These are phyloP conservation scores for Pteronura brasiliensis DNA, from an alignment of 2,113 vertebrate species.

Conservation along the genomic window DNA sequence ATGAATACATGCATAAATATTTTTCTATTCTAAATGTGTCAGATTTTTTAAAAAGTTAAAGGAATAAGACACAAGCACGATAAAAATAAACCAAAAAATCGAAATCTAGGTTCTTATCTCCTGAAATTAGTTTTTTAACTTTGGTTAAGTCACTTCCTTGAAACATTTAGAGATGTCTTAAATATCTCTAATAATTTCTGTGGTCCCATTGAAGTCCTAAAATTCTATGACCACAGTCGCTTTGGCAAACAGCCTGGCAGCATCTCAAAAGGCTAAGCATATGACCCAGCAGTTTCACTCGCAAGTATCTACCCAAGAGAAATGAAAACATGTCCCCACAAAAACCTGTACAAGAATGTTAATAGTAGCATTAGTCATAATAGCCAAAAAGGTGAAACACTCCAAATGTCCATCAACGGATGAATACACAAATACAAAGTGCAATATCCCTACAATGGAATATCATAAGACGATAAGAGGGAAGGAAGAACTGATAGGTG, in stretches of 20 bases:
- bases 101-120: neutral
- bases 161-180: neutral
- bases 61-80: neutral
- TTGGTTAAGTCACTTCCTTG: neutral
- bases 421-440: neutral
- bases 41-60: neutral
- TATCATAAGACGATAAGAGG: neutral
- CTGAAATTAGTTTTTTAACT: neutral
- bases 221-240: neutral
- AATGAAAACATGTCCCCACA: neutral
- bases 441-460: neutral
- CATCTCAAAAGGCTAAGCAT: neutral
- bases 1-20: neutral
- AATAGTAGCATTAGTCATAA: neutral
- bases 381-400: neutral
- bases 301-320: neutral
- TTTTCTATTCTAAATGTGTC: neutral
- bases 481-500: neutral
- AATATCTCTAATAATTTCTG: neutral
- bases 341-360: neutral
- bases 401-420: neutral
- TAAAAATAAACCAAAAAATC: neutral
- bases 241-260: neutral
- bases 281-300: neutral
- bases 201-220: neutral